Percentiles rank a stretch among this genome's conserved stretches.
phyloP scores from a whole-genome alignment of 2,888 invertebrate species.

The Epistrophella euchroma region DNA sequence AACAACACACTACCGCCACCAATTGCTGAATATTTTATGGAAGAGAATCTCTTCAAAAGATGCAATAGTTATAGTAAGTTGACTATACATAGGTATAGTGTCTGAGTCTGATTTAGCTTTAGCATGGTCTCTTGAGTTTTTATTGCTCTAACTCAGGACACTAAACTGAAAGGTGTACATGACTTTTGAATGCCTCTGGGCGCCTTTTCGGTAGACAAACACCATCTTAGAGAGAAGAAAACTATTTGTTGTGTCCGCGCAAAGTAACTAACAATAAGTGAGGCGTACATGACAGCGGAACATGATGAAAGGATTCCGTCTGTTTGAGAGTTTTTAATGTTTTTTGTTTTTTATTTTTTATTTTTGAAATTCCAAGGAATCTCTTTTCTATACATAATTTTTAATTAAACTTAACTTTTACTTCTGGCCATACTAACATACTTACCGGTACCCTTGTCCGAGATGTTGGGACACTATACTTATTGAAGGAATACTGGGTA shows the following conservation, averaged over 20 bases:
- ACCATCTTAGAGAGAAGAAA: constrained; percentile 58
- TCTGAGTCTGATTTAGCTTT: constrained; percentile 15
- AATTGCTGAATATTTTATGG: constrained; percentile 37
- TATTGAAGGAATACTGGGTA: no score
- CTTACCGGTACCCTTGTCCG: no score
- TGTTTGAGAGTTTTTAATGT: constrained; percentile 64
- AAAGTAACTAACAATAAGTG: constrained; percentile 59
- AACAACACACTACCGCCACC: background rate
- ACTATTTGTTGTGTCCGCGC: constrained; percentile 61
- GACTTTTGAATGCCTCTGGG: constrained; percentile 78
- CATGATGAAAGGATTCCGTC: constrained; percentile 79
- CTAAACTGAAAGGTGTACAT: constrained; percentile 71
- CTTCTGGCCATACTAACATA: background rate
- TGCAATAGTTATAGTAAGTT: constrained; percentile 3
- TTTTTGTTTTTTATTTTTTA: constrained; percentile 23
- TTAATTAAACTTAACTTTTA: constrained; percentile 2
- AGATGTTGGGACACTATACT: no score
- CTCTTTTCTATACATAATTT: background rate
- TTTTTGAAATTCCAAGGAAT: background rate
- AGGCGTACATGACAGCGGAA: constrained; percentile 79
- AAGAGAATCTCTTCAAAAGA: constrained; percentile 25
- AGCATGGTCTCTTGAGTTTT: constrained; percentile 53
- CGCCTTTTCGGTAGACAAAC: constrained; percentile 77
- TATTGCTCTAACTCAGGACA: constrained; percentile 48
- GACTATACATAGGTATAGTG: background rate